These are phyloP conservation scores for Aricia agestis DNA, from an alignment of 1,140 invertebrate species.

Conservation along the genomic window DNA sequence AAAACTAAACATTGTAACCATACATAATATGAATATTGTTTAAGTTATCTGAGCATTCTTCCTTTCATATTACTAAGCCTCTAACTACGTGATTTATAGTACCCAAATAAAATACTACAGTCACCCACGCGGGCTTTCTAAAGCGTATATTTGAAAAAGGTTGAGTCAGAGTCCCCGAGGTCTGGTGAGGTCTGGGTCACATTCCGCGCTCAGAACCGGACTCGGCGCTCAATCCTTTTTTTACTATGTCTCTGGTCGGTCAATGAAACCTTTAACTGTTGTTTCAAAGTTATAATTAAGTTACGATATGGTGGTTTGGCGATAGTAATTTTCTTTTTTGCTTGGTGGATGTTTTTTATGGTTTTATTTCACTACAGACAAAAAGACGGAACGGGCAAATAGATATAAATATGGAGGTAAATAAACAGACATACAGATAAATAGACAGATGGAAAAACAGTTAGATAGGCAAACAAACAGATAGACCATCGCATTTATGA, in stretches of 20 bases:
- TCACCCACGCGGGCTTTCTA: constrained; percentile 58
- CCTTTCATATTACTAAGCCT: too few species aligned
- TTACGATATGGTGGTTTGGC: constrained; percentile 3
- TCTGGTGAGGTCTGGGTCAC: constrained; percentile 67
- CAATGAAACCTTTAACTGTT: constrained; percentile 19
- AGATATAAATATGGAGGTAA: too few species aligned
- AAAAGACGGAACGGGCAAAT: too few species aligned
- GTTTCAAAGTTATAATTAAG: not conserved
- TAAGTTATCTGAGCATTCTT: too few species aligned
- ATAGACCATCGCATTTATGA: too few species aligned
- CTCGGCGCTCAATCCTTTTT: constrained; percentile 39
- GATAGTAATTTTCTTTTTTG: not conserved
- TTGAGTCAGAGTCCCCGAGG: constrained; percentile 60
- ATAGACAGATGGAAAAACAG: too few species aligned
- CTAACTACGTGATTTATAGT: too few species aligned
- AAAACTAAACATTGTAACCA: too few species aligned
- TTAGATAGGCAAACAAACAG: too few species aligned
- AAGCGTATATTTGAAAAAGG: constrained; percentile 47
- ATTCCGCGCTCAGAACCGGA: constrained; percentile 70
- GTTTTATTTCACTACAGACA: not conserved
- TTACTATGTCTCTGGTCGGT: constrained; percentile 33
- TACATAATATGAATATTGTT: too few species aligned
- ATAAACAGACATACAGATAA: too few species aligned
- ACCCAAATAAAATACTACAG: too few species aligned
- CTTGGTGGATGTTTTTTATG: not conserved